These are phyloP conservation scores for Zaprionus africanus DNA, from an alignment of 1,140 invertebrate species.

Conservation along the genomic window DNA sequence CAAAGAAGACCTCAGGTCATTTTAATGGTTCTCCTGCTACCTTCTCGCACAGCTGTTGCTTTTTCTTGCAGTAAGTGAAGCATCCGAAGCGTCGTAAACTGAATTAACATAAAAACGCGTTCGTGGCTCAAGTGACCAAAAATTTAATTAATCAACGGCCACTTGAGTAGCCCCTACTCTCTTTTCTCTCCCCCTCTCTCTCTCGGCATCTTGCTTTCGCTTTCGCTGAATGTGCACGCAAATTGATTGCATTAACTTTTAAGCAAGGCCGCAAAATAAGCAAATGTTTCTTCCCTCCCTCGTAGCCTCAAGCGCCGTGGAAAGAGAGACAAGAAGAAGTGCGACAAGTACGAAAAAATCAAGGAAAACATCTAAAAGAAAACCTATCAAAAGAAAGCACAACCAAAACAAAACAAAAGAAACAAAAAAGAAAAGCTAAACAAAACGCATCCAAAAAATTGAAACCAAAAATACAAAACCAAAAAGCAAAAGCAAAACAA, in stretches of 20 bases:
- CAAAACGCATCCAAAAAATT: conserved; percentile 44
- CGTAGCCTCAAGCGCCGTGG: conserved; percentile 5
- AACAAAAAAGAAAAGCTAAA: conserved; percentile 33
- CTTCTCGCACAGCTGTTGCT: conserved; percentile 25
- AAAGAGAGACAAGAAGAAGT: conserved; percentile 22
- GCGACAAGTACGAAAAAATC: conserved; percentile 6
- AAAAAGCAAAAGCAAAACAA: conserved; percentile 49
- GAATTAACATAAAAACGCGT: conserved; percentile 52
- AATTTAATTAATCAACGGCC: conserved; percentile 60
- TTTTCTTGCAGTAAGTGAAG: conserved; percentile 16
- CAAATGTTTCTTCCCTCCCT: not conserved
- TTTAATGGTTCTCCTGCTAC: conserved; percentile 16
- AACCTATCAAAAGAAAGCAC: conserved; percentile 11
- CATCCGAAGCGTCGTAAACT: conserved; percentile 56
- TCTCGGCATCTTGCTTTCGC: not conserved
- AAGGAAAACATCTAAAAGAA: conserved; percentile 12
- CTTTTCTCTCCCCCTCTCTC: not conserved
- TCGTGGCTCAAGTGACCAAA: conserved; percentile 47
- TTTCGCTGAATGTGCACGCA: conserved; percentile 30
- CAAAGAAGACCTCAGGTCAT: not conserved
- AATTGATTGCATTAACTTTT: conserved; percentile 29
- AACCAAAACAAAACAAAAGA: conserved; percentile 33
- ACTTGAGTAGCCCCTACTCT: not conserved
- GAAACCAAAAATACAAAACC: conserved; percentile 47
- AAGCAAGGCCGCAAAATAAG: conserved; percentile 15